Base-by-base conservation (phyloP, 2,888 invertebrate genomes). In the Meiosimyza decipiens region DNA sequence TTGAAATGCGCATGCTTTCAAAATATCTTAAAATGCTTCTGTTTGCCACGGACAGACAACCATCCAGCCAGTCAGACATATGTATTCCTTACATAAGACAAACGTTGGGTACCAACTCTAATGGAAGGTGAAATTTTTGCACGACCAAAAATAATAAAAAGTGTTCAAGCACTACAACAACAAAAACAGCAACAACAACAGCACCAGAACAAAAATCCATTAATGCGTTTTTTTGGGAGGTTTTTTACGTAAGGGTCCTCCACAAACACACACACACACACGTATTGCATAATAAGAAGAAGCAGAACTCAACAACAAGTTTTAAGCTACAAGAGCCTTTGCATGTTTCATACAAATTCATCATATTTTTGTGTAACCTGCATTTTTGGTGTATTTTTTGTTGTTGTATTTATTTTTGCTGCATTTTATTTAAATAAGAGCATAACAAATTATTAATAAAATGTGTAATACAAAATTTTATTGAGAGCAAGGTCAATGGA, bases 1-100 rank as follows among this genome's bases (percentile, higher is more conserved):
- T 76, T 77, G 77, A 78, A 78, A 77, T 78, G 79, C 77, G 78
- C 78, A 78, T 78, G 77, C 77, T 78, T 77, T 77, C 60, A 73
- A 74, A 77, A 77, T 70, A 70, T 70, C 70, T 70, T 70, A 70
- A 70, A 70, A 70, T 54, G 70, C 70, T 70, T 70, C 70, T 63
- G 72, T 72, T 72, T 72, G 72, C 72, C 72, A 69, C 68, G 64
- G 49, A 47, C 16, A 6, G 66, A 28, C 13, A 40, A 64, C 12
- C 13, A 12, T 33, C 33, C 62, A 62, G 62, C 52, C 49, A 33
- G 71, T 18, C 63, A 57, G 68, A n/a, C 55, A 22, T 16, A 11
- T 9, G 9, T 40, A 40, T 40, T 40, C 40, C 40, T 40, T 40
- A 40, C 40, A 40, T 40, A 40, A 40, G 40, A 40, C 9, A 7